Evolutionary conservation across 2,797 vertebrate genomes (phyloP).

Genomic region (Florisuga fusca): DNA sequence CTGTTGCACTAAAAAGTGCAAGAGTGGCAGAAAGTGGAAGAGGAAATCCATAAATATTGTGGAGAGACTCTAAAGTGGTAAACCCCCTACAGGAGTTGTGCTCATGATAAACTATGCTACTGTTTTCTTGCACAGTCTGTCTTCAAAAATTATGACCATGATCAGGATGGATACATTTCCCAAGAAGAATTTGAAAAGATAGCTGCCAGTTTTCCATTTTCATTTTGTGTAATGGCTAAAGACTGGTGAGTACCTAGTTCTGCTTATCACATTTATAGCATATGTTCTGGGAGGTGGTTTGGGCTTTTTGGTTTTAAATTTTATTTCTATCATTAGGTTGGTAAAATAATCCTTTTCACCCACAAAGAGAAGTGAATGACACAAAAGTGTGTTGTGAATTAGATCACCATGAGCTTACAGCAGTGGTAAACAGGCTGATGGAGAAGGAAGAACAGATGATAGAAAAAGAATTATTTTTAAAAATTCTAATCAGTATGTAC

Average conservation of each 20-base stretch:
- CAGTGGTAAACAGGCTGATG: not conserved
- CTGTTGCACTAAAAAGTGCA: not conserved
- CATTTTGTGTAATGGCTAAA: conserved; percentile 95
- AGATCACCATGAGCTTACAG: not conserved
- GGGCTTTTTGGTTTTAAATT: not conserved
- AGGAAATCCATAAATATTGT: not conserved
- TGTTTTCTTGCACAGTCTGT: conserved; percentile 85
- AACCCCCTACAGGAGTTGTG: not conserved
- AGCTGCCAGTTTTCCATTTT: conserved; percentile 93
- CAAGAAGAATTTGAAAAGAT: conserved; percentile 97
- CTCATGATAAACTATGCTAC: not conserved
- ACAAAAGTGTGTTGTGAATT: not conserved
- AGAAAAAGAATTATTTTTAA: not conserved
- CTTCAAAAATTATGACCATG: conserved; percentile 97
- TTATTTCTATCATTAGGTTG: not conserved
- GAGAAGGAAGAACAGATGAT: not conserved
- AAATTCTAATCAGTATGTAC: not conserved
- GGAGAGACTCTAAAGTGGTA: not conserved
- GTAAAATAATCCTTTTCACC: not conserved
- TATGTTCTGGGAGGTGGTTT: not conserved
- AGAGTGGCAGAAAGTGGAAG: not conserved
- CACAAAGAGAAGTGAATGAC: not conserved
- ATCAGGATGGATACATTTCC: conserved; percentile 95
- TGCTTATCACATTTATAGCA: not conserved
- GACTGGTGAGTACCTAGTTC: conserved; percentile 87